These are phyloP conservation scores for Sinonovacula constricta DNA, from an alignment of 1,140 invertebrate species.

Conservation along the genomic window DNA sequence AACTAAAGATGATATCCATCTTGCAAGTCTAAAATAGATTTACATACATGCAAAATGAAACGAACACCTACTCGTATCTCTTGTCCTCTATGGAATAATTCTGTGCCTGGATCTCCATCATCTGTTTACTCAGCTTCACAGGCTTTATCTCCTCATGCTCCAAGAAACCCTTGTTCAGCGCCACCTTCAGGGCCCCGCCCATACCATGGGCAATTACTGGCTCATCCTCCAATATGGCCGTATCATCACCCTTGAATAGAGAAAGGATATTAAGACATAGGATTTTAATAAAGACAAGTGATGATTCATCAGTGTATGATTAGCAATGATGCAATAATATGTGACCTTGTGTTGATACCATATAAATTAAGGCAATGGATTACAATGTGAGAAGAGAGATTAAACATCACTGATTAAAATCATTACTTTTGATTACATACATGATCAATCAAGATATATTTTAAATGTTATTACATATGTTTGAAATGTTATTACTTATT, in stretches of 20 bases:
- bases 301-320: background rate
- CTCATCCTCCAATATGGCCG: conserved; percentile 93
- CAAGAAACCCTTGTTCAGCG: conserved; percentile 92
- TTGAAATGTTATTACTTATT: too few relatives aligned
- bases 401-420: too few relatives aligned
- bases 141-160: conserved; percentile 85
- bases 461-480: too few relatives aligned
- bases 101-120: conserved; percentile 88
- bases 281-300: background rate
- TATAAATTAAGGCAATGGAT: background rate
- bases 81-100: conserved; percentile 99
- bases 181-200: conserved; percentile 93
- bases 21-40: too few relatives aligned
- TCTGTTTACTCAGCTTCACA: conserved; percentile 81
- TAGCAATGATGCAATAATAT: background rate
- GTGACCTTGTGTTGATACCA: background rate
- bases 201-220: conserved; percentile 95
- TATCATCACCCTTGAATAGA: conserved; percentile 69
- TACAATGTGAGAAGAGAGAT: too few relatives aligned
- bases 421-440: too few relatives aligned
- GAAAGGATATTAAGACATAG: too few relatives aligned
- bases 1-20: too few relatives aligned
- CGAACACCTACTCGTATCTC: conserved; percentile 84
- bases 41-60: too few relatives aligned
- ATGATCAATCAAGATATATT: too few relatives aligned